A percentile compares a stretch with the other conserved stretches of the same genome.
Evolutionary conservation across 2,797 vertebrate genomes (phyloP).

Genomic region (Rhabdophis nuchalis): DNA sequence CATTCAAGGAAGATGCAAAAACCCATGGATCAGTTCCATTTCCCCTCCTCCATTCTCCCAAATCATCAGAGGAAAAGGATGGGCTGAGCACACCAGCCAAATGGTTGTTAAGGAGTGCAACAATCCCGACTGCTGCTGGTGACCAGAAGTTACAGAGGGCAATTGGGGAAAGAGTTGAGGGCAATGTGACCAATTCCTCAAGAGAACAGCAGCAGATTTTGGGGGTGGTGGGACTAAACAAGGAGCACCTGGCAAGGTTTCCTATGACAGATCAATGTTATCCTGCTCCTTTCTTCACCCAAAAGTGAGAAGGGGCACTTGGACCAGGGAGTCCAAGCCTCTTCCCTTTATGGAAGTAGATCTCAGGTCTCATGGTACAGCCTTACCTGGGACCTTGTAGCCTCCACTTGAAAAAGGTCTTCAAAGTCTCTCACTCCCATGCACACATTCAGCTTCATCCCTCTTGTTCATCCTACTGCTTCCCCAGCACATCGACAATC

Average conservation of each 20-base stretch:
- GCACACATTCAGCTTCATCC: background rate
- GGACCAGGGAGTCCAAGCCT: constrained; percentile 10
- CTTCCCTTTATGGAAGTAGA: background rate
- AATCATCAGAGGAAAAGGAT: constrained; percentile 23
- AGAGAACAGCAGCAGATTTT: constrained; percentile 21
- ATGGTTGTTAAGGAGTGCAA: background rate
- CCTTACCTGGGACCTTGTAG: constrained; percentile 2
- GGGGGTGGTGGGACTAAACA: too few species aligned
- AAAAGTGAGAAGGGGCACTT: constrained; percentile 12
- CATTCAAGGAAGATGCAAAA: constrained; percentile 40
- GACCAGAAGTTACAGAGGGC: constrained; percentile 37
- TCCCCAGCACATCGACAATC: background rate
- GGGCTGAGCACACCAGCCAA: background rate
- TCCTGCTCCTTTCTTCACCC: background rate
- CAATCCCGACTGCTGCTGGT: background rate
- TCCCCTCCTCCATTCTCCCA: constrained; percentile 11
- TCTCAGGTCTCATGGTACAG: background rate
- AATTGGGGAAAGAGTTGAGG: background rate
- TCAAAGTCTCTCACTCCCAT: background rate
- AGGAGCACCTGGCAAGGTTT: background rate
- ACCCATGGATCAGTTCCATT: background rate
- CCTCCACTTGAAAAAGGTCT: background rate
- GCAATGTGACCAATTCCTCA: background rate
- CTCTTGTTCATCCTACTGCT: background rate
- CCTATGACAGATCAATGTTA: background rate